These are phyloP conservation scores for Alethe castanea DNA, from an alignment of 2,113 vertebrate species.

Conservation along the genomic window DNA sequence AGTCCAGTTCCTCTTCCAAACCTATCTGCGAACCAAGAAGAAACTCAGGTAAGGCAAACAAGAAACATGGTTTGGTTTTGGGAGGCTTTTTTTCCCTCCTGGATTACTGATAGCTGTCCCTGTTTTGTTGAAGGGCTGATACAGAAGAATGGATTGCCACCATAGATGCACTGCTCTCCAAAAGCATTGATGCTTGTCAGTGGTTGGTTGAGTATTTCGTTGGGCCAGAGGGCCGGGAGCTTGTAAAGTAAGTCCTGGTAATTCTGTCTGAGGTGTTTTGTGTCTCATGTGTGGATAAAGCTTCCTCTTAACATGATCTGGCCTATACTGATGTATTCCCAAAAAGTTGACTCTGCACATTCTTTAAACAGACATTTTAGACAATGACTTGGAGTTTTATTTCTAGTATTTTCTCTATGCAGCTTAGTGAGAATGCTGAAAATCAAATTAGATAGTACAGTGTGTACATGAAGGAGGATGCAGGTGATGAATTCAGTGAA, in stretches of 20 bases:
- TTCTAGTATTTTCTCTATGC: neutral
- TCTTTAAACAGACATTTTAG: neutral
- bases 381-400: neutral
- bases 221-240: constrained; percentile 89
- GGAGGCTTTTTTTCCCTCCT: neutral
- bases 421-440: neutral
- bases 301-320: neutral
- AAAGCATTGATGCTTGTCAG: constrained; percentile 93
- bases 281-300: neutral
- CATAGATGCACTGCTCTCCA: constrained; percentile 92
- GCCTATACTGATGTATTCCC: neutral
- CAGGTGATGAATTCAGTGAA: neutral
- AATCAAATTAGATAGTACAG: neutral
- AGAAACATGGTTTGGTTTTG: neutral
- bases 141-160: constrained; percentile 98
- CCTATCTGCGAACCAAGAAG: constrained; percentile 96
- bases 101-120: neutral
- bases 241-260: constrained; percentile 84
- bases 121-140: constrained; percentile 81
- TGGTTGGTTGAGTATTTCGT: constrained; percentile 96
- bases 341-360: neutral
- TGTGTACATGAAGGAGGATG: neutral
- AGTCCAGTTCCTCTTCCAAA: constrained; percentile 95
- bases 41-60: constrained; percentile 85
- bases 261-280: neutral